Evolutionary conservation across 2,888 invertebrate species (phyloP).

Genomic region (Laothoe populi): DNA sequence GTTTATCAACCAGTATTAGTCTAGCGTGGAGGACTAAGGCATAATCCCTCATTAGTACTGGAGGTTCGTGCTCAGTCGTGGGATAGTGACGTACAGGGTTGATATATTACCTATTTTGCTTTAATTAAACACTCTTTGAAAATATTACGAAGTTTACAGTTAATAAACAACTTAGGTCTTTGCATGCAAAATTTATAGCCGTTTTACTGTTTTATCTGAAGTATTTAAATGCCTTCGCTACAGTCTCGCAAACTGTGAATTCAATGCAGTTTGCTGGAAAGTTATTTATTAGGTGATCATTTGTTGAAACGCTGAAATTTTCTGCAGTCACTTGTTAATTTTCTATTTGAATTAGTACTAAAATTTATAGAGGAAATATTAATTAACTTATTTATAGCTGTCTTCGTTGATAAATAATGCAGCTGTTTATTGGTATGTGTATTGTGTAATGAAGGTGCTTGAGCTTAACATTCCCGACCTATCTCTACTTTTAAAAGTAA

Average conservation of each 20-base stretch:
- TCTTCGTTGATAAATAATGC: background rate
- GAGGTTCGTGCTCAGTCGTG: too few relatives aligned
- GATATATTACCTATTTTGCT: background rate
- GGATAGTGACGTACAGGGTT: too few relatives aligned
- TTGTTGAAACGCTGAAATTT: conserved; percentile 31
- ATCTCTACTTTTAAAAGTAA: conserved; percentile 37
- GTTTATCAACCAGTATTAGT: too few relatives aligned
- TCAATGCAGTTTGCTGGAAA: conserved; percentile 49
- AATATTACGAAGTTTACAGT: background rate
- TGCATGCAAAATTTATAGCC: conserved; percentile 7
- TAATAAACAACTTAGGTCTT: conserved; percentile 25
- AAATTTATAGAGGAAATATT: conserved; percentile 27
- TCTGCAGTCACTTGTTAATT: conserved; percentile 28
- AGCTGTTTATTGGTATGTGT: background rate
- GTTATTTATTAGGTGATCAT: conserved; percentile 46
- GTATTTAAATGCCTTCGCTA: conserved; percentile 34
- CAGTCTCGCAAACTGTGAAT: conserved; percentile 44
- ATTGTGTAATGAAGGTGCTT: background rate
- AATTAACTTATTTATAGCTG: background rate
- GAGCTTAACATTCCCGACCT: conserved; percentile 1
- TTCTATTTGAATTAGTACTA: conserved; percentile 27
- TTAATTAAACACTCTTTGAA: background rate
- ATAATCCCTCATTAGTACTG: too few relatives aligned
- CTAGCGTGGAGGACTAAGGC: too few relatives aligned
- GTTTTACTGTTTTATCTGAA: conserved; percentile 31